phyloP scores from a whole-genome alignment of 2,888 invertebrate species.

The Arge pagana region DNA sequence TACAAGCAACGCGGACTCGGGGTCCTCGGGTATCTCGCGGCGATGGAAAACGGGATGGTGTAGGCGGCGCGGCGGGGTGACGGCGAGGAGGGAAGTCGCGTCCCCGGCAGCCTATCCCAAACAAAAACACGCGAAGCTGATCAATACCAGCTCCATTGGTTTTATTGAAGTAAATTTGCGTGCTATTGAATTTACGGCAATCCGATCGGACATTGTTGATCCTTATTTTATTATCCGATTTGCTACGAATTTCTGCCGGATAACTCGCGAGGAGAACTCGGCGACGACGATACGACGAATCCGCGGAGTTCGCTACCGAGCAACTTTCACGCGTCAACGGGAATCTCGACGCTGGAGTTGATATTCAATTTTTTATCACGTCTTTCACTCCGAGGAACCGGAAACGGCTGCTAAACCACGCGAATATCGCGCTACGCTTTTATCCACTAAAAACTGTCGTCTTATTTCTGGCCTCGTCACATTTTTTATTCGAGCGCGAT shows the following conservation, averaged over 20 bases:
- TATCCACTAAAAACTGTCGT: no score
- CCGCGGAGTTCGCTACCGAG: no score
- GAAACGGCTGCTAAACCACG: no score
- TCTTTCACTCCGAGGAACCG: no score
- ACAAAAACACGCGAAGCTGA: conserved; percentile 19
- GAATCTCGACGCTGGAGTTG: no score
- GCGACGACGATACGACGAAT: no score
- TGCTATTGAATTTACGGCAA: conserved; percentile 23
- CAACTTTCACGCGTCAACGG: no score
- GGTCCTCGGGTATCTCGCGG: conserved; percentile 1
- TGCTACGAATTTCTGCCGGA: conserved; percentile 19
- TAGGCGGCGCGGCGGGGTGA: not conserved
- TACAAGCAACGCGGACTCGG: not conserved
- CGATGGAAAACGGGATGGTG: not conserved
- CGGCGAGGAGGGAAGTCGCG: not conserved
- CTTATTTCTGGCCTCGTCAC: no score
- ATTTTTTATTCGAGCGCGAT: no score
- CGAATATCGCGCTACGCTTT: no score
- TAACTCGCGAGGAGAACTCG: conserved; percentile 14
- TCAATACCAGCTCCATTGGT: conserved; percentile 21
- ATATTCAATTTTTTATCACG: no score
- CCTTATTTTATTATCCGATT: conserved; percentile 21
- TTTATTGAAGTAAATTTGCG: conserved; percentile 21
- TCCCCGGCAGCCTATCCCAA: no score
- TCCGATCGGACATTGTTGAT: conserved; percentile 22